Percentiles rank a stretch among this genome's conserved stretches.
Conservation (phyloP, 2,113 vertebrate species). For the Hoplias malabaricus region DNA sequence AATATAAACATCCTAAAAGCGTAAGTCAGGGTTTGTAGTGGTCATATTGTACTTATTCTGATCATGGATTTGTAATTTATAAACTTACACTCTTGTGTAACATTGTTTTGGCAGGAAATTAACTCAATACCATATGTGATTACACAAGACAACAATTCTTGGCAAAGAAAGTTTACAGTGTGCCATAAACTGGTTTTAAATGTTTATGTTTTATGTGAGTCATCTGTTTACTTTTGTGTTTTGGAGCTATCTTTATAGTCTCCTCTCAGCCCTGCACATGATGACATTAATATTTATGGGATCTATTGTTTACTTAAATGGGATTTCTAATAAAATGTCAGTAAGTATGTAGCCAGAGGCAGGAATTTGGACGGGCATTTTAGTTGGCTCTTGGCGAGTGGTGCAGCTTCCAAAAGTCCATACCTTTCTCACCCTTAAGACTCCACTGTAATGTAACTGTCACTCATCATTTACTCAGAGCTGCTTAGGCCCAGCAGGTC, state of each 20-base stretch:
- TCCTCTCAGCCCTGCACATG: not conserved
- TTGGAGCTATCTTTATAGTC: not conserved
- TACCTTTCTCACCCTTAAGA: slow-evolving; percentile 20
- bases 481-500: not conserved
- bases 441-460: slow-evolving; percentile 10
- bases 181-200: not conserved
- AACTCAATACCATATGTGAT: not conserved
- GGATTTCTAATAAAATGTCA: slow-evolving; percentile 17
- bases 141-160: not conserved
- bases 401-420: not conserved
- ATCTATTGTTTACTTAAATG: slow-evolving; percentile 28
- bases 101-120: not conserved
- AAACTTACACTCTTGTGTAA: too few relatives aligned
- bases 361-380: slow-evolving; percentile 11
- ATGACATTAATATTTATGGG: slow-evolving; percentile 3
- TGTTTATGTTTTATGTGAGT: not conserved
- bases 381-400: slow-evolving; percentile 9
- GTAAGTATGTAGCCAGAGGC: slow-evolving; percentile 19
- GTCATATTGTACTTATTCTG: too few relatives aligned
- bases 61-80: too few relatives aligned
- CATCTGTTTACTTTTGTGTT: not conserved
- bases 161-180: not conserved
- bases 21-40: too few relatives aligned
- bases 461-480: not conserved
- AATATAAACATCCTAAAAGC: too few relatives aligned